Base-by-base conservation (phyloP, 2,888 invertebrate genomes). In the Polymixis lichenea region DNA sequence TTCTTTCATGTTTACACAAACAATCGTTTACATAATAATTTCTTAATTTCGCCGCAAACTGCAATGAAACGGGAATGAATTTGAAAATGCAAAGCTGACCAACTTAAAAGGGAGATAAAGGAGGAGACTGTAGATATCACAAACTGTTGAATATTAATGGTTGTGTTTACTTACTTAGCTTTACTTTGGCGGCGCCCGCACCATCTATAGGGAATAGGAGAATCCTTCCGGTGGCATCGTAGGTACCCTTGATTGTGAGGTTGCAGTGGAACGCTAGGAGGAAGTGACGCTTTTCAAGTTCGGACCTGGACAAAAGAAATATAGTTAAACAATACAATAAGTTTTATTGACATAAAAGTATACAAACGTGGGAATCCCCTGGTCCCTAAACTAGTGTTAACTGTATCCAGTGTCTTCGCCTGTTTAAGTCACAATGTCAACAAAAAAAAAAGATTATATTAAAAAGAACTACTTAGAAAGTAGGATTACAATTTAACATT, bases 201-300 rank as follows among this genome's bases (percentile, higher is more conserved):
- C 96, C 96, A 68, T 96, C 94, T 51, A 96, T 96, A n/a, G 94
- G 93, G 88, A 96, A 95, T 19, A 96, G 84, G 2, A 96, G 89
- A 25, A 96, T 91, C 84, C 89, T 92, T 9, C 96, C 96, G 0
- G 89, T 73, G 3, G 96, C 96, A 5, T 93, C 94, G 77, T 96
- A 96, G 76, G 92, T 91, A 53, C 96, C 96, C 84, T 92, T 94
- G 75, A 96, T 94, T 3, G 96, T 96, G 64, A 96, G 82, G 77
- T 96, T 96, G 86, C 94, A 94, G 78, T 95, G 96, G 82, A 96
- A 95, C 15, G 92, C 92, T 51, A 96, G 77, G 0, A 91, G 88
- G 66, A 96, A 96, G 72, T 92, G 91, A 38, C 95, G 93, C 67
- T 95, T 94, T 53, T 94, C 95, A 43, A 96, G 88, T 49, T 94